Evolutionary conservation across 2,113 vertebrate genomes (phyloP), one percentile per base, ranked within the genome.

Genomic region (Semicossyphus pulcher): DNA sequence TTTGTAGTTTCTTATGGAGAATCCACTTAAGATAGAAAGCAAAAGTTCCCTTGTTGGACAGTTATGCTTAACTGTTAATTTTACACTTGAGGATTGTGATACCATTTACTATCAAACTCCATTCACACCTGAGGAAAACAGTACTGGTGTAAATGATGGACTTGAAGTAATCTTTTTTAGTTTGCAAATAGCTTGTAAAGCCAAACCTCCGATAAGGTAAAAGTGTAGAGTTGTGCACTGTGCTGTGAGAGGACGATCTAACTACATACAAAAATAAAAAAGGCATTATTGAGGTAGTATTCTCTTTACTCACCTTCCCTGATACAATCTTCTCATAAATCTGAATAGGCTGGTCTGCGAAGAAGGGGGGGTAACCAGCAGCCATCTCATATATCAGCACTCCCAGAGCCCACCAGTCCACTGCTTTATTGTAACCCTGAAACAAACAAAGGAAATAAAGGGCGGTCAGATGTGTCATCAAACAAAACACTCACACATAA

Each of bases 241-340:
- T 45, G 20, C 18, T 49, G 54, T 34, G 11, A 20, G 51, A 9
- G 10, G 21, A 44, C 20, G 52, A 9, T 34, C 6, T 31, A 53
- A 62, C 12, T 8, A 52, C 34, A 18, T 7, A 23, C 2, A 29
- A 20, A 12, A 23, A 34, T 9, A 15, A 18, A 18, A 10, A 63
- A 10, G 1, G 7, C 16, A 52, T n/a, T 37, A 31, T 29, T 76
- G 20, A 16, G 39, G 16, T n/a, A 39, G 54, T 12, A 5, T 36
- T 18, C 20, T 49, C 15, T 26, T 16, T 53, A 78, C 92, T 93
- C 84, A 96, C 95, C 96, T 97, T 98, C 83, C 96, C 96, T 41
- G 96, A 97, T 90, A 98, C 96, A 73, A 98, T 98, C 93, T 98
- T 98, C 91, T 98, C 96, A 1, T 98, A 98, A 92, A 98, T 98